Evolutionary conservation across 2,888 invertebrate genomes (phyloP).

Genomic region (Gnatocerus cornutus): DNA sequence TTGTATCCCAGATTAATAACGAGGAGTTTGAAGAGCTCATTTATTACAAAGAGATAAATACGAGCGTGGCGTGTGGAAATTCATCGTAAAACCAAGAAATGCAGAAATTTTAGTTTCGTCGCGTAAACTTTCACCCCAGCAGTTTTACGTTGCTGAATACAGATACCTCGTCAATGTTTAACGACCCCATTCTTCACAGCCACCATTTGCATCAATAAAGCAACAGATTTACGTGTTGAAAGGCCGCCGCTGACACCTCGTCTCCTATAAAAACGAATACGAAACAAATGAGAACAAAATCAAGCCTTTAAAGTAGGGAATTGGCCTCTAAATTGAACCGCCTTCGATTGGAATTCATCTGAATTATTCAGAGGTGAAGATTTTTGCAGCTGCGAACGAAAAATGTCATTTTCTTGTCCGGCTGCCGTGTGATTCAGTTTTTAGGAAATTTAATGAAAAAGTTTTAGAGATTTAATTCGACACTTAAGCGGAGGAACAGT

Average conservation of each 20-base stretch:
- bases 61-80: not conserved
- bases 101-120: no score
- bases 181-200: conserved; percentile 7
- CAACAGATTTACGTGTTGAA: conserved; percentile 16
- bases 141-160: no score
- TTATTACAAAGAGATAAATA: not conserved
- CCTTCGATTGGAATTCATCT: not conserved
- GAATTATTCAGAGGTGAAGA: conserved; percentile 10
- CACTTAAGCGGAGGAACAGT: conserved; percentile 42
- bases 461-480: conserved; percentile 46
- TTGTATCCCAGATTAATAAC: conserved; percentile 1
- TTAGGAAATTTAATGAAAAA: conserved; percentile 43
- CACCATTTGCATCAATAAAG: conserved; percentile 17
- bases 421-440: conserved; percentile 22
- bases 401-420: conserved; percentile 19
- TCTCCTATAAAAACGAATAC: not conserved
- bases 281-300: conserved; percentile 3
- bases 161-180: conserved; percentile 7
- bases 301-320: not conserved
- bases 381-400: not conserved
- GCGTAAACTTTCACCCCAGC: no score
- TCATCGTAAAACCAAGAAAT: no score
- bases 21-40: not conserved
- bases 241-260: conserved; percentile 9
- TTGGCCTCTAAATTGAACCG: not conserved